Evolutionary conservation across 2,797 vertebrate species (phyloP), one percentile per base, ranked within the genome.

Genomic region (Columba guinea): DNA sequence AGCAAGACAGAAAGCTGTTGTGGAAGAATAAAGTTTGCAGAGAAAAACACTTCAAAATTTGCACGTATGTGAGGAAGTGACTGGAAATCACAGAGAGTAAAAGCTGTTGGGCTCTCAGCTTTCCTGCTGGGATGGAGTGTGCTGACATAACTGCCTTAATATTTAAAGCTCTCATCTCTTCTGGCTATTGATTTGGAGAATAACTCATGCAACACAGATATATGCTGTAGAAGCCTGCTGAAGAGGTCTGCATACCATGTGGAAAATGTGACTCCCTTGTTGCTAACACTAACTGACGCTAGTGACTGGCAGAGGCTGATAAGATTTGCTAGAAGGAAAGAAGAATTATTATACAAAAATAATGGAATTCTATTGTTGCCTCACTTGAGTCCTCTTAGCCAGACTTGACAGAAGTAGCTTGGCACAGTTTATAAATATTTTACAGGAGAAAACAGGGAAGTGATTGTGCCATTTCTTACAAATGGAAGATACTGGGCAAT

Each of bases 141-240:
- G 69, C 71, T 88, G 39, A 69, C 81, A 91, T 78, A 94, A 62
- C 79, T 63, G 30, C 64, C 90, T 91, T 92, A 94, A 91, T 92
- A 76, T 90, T 95, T 91, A 91, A 96, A 89, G 46, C 35, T 87
- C 51, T 75, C 91, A 35, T 94, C 63, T 95, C 76, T 86, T 95
- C 86, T 84, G 88, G 77, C 59, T 95, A 88, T 94, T 95, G 89
- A 91, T 95, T 94, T 82, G 56, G 15, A 94, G 86, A 93, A 75
- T 87, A 92, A 86, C 68, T 90, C 84, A 82, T 68, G 75, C n/a
- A 84, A 74, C 56, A 84, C 32, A 82, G 82, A 84, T 86, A 71
- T 19, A 63, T 46, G 34, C 81, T 58, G 52, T 37, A 60, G 75
- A 77, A 94, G 41, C 51, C 65, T 84, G 52, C 65, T 89, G 88